Evolutionary conservation across 2,888 invertebrate species (phyloP).

Genomic region (Drosophila sordidula): DNA sequence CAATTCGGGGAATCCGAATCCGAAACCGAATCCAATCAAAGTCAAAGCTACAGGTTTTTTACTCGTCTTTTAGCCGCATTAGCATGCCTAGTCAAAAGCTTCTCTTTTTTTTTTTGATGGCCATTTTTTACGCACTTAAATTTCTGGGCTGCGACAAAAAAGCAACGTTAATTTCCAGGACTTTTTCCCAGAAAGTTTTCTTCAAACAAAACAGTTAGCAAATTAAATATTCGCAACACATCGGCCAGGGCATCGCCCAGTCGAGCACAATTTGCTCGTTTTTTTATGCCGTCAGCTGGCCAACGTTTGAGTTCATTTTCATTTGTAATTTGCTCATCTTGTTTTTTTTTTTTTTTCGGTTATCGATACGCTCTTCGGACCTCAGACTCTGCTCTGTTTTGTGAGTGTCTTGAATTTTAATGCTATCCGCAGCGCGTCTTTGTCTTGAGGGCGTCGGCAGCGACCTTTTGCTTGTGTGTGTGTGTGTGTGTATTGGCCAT

Average conservation of each 20-base stretch:
- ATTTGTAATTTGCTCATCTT: constrained; percentile 60
- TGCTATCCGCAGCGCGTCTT: constrained; percentile 28
- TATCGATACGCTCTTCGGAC: constrained; percentile 55
- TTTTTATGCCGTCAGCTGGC: constrained; percentile 21
- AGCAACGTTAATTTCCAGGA: background rate
- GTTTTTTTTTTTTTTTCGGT: constrained; percentile 24
- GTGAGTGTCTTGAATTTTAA: constrained; percentile 64
- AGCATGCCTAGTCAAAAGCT: constrained; percentile 14
- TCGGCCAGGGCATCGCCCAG: constrained; percentile 3
- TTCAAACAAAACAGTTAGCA: background rate
- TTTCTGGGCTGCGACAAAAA: background rate
- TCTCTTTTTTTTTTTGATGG: constrained; percentile 2
- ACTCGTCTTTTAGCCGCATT: constrained; percentile 14
- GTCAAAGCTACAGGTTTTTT: constrained; percentile 59
- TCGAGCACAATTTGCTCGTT: background rate
- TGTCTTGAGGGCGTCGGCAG: constrained; percentile 57
- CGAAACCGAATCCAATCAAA: constrained; percentile 54
- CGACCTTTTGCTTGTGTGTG: constrained; percentile 57
- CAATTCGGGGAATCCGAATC: constrained; percentile 81
- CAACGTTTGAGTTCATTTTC: constrained; percentile 49
- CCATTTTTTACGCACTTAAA: constrained; percentile 1
- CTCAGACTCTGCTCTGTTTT: constrained; percentile 10
- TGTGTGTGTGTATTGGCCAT: constrained; percentile 30
- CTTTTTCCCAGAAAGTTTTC: background rate
- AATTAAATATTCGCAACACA: background rate